phyloP scores from a whole-genome alignment of 2,797 vertebrate species.

The Lepus townsendii region DNA sequence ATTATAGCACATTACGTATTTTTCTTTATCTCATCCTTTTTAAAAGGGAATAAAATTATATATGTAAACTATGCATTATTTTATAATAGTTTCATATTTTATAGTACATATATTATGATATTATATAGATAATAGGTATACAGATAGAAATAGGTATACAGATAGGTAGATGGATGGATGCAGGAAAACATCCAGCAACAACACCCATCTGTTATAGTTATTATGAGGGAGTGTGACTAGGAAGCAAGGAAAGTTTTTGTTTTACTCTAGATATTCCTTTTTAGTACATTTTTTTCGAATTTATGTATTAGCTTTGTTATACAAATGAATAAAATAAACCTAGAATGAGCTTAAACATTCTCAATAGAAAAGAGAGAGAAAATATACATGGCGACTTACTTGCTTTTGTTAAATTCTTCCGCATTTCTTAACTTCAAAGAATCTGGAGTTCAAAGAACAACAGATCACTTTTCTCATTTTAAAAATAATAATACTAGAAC shows the following conservation, averaged over 20 bases:
- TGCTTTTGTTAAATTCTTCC: not conserved
- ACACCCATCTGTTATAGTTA: constrained; percentile 14
- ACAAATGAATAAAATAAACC: constrained; percentile 42
- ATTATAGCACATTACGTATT: constrained; percentile 54
- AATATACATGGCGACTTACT: not conserved
- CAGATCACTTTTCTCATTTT: constrained; percentile 25
- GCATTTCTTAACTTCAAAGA: constrained; percentile 32
- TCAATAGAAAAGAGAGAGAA: constrained; percentile 27
- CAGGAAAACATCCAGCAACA: constrained; percentile 38
- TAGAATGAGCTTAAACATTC: not conserved
- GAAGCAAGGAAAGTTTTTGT: not conserved
- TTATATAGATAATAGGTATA: too few relatives aligned
- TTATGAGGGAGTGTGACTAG: constrained; percentile 15
- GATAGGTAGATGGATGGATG: not conserved
- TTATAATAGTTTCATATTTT: not conserved
- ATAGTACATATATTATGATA: not conserved
- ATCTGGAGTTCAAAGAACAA: constrained; percentile 13
- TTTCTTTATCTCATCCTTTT: constrained; percentile 57
- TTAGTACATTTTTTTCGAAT: constrained; percentile 27
- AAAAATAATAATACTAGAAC: not conserved
- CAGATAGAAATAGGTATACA: not conserved
- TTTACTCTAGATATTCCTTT: constrained; percentile 5
- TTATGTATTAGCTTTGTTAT: constrained; percentile 18
- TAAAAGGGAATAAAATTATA: not conserved
- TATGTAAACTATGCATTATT: not conserved